Evolutionary conservation across 2,888 invertebrate genomes (phyloP).

Genomic region (Apomyelois bistriatella): DNA sequence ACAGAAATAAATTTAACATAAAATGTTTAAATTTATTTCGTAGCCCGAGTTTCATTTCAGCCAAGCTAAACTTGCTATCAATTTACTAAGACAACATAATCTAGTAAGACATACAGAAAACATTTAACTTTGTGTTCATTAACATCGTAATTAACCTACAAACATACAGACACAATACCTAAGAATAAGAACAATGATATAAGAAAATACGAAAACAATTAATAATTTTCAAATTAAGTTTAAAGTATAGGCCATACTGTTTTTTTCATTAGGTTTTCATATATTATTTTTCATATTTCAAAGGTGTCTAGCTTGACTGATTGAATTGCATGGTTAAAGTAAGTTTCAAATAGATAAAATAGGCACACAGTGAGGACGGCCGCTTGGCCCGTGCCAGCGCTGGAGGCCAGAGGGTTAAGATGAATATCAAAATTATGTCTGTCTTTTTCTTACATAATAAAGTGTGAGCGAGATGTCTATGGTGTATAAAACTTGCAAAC

Average conservation of each 20-base stretch:
- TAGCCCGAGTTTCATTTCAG: conserved; percentile 27
- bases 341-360: conserved; percentile 35
- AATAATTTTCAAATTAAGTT: background rate
- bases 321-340: conserved; percentile 21
- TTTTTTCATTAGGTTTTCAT: background rate
- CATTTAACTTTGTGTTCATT: background rate
- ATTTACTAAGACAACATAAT: conserved; percentile 1
- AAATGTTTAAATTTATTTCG: background rate
- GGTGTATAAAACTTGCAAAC: background rate
- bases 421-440: background rate
- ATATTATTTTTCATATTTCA: background rate
- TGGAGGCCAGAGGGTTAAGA: conserved; percentile 34
- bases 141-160: conserved; percentile 7
- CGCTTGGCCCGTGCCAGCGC: conserved; percentile 51
- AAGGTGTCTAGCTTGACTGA: conserved; percentile 31
- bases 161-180: background rate
- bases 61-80: conserved; percentile 27
- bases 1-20: background rate
- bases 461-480: background rate
- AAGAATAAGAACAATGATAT: background rate
- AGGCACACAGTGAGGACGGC: conserved; percentile 67
- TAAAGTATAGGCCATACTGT: background rate
- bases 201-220: background rate
- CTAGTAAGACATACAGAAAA: conserved; percentile 4
- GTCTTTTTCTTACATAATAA: background rate